Percentiles rank a stretch among this genome's conserved stretches.
phyloP scores from a whole-genome alignment of 2,113 vertebrate species.

The Silurus glanis region DNA sequence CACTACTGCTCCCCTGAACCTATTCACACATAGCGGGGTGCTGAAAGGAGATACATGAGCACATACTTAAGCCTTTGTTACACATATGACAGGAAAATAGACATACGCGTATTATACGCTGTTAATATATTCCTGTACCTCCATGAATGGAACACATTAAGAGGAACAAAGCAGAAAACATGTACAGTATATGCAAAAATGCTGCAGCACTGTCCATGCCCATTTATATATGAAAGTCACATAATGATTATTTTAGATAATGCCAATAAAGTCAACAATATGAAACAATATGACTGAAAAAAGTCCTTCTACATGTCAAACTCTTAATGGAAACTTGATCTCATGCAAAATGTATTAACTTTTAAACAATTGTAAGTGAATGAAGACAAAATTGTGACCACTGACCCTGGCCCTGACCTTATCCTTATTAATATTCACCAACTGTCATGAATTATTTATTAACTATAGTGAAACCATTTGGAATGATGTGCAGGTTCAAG shows the following conservation, averaged over 20 bases:
- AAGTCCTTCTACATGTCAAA: not conserved
- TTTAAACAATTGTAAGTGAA: not conserved
- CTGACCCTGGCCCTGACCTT: not conserved
- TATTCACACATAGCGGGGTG: constrained; percentile 1
- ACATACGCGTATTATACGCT: not conserved
- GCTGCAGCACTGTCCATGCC: not conserved
- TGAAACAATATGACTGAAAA: not conserved
- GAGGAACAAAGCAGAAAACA: not conserved
- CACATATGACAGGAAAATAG: not conserved
- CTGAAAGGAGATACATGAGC: constrained; percentile 5
- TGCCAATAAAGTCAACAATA: not conserved
- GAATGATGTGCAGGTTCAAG: not conserved
- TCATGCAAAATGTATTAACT: not conserved
- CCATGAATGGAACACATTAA: not conserved
- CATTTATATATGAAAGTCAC: not conserved
- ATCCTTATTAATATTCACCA: constrained; percentile 1
- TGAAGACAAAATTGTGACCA: constrained; percentile 3
- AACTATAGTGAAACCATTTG: not conserved
- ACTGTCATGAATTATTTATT: constrained; percentile 9
- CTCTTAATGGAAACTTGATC: not conserved
- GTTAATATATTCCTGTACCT: not conserved
- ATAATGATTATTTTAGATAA: not conserved
- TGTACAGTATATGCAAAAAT: not conserved
- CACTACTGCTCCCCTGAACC: constrained; percentile 1
- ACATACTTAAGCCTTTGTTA: constrained; percentile 18